Percentiles rank a stretch among this genome's conserved stretches.
These are phyloP conservation scores for Zaprionus ornatus DNA, from an alignment of 1,140 invertebrate species.

Conservation along the genomic window DNA sequence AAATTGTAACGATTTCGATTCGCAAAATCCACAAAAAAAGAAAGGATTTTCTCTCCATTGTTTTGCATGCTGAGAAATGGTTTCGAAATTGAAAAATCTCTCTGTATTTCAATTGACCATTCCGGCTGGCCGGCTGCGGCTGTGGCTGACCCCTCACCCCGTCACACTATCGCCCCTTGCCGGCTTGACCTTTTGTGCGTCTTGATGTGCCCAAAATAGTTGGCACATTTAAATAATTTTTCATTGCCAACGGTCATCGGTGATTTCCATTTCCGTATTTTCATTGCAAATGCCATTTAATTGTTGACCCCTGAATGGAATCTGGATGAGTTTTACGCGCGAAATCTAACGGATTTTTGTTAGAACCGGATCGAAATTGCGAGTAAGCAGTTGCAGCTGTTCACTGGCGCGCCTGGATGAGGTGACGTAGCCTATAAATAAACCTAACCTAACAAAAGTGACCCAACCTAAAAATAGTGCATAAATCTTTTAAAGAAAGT, in stretches of 20 bases:
- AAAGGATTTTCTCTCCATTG: conserved; percentile 70
- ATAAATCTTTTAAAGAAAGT: no score
- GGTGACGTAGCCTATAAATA: no score
- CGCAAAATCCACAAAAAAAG: conserved; percentile 36
- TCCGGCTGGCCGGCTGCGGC: conserved; percentile 36
- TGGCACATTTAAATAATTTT: conserved; percentile 74
- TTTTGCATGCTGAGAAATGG: conserved; percentile 76
- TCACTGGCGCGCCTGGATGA: background rate
- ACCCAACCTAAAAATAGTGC: no score
- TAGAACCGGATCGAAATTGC: conserved; percentile 18
- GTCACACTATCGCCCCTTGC: conserved; percentile 16
- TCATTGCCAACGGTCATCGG: conserved; percentile 57
- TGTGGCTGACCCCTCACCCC: conserved; percentile 68
- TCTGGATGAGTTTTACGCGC: conserved; percentile 17
- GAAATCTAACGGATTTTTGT: conserved; percentile 62
- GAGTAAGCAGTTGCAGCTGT: conserved; percentile 32
- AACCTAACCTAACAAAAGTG: no score
- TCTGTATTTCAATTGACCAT: conserved; percentile 67
- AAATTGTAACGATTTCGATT: conserved; percentile 63
- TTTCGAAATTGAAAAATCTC: conserved; percentile 18
- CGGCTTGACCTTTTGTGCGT: conserved; percentile 69
- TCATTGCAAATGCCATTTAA: conserved; percentile 78
- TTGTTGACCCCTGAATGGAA: conserved; percentile 64
- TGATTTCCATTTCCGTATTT: conserved; percentile 41
- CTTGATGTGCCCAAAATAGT: conserved; percentile 53